Conservation (phyloP, 37 sponge, comb jelly and placozoan genomes). For the Cladorhizidae sp. region DNA sequence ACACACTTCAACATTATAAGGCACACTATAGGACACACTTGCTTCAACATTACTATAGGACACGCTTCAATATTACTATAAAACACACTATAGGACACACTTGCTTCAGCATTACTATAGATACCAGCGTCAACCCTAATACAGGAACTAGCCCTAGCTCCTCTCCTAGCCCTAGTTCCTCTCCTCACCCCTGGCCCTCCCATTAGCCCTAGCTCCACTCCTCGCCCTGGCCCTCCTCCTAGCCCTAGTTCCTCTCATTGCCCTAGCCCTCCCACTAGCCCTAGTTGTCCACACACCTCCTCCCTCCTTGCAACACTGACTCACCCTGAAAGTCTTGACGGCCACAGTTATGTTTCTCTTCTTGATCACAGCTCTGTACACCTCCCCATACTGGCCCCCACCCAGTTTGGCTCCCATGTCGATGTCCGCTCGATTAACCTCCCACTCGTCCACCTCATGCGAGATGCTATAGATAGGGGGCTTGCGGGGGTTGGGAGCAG, state of each 20-base stretch:
- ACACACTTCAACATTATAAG: too few species aligned
- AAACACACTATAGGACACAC: too few species aligned
- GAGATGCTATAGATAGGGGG: conserved; percentile 84
- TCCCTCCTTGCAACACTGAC: neutral
- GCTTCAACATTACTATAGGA: too few species aligned
- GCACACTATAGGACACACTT: too few species aligned
- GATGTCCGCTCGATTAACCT: conserved; percentile 85
- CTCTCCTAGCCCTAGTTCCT: too few species aligned
- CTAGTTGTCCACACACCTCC: neutral
- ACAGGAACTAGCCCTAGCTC: too few species aligned
- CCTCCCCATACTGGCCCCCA: conserved; percentile 98
- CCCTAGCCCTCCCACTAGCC: neutral
- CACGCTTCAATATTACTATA: too few species aligned
- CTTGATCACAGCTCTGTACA: conserved; percentile 89
- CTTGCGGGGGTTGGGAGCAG: conserved; percentile 89
- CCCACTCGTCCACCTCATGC: conserved; percentile 91
- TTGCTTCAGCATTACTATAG: too few species aligned
- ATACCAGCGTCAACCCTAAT: too few species aligned
- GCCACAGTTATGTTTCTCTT: conserved; percentile 42
- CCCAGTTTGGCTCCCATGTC: conserved; percentile 94
- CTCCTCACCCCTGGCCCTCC: neutral
- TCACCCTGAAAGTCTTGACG: conserved; percentile 66
- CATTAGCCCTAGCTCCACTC: neutral
- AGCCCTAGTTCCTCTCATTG: neutral
- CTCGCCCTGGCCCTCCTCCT: neutral